A percentile compares a stretch with the other conserved stretches of the same genome.
phyloP scores from a whole-genome alignment of 1,140 invertebrate species.

The Zaprionus capensis region DNA sequence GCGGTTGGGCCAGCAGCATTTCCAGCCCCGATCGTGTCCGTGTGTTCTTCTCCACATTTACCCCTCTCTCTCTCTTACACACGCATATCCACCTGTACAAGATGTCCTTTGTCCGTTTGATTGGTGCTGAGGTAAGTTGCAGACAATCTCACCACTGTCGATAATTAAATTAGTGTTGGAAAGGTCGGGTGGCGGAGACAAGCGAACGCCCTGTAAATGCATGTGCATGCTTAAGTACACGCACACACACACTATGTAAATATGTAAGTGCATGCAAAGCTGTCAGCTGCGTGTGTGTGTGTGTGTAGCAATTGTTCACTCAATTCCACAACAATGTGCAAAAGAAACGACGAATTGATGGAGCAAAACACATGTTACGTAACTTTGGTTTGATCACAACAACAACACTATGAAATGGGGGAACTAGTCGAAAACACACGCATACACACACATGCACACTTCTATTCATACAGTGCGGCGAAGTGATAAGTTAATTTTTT shows the following conservation, averaged over 20 bases:
- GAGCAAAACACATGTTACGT: conserved; percentile 69
- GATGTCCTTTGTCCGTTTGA: conserved; percentile 77
- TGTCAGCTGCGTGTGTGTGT: neutral
- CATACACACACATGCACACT: neutral
- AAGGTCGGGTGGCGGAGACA: neutral
- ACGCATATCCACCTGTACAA: conserved; percentile 30
- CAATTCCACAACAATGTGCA: conserved; percentile 10
- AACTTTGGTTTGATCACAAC: conserved; percentile 44
- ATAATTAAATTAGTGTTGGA: neutral
- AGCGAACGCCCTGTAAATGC: conserved; percentile 2
- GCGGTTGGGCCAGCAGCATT: conserved; percentile 58
- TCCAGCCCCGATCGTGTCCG: conserved; percentile 23
- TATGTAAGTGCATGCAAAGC: neutral
- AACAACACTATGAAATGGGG: conserved; percentile 14
- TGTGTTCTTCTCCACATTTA: conserved; percentile 1
- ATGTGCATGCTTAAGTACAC: neutral
- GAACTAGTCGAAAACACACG: conserved; percentile 16
- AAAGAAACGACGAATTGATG: conserved; percentile 29
- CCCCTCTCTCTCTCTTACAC: conserved; percentile 11
- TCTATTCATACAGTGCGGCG: conserved; percentile 19
- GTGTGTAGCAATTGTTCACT: conserved; percentile 25
- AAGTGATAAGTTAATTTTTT: conserved; percentile 39
- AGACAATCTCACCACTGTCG: neutral
- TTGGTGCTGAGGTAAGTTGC: conserved; percentile 74
- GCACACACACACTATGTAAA: neutral